Evolutionary conservation across 2,113 vertebrate species (phyloP), one percentile per base, ranked within the genome.

Genomic region (Scomber scombrus): DNA sequence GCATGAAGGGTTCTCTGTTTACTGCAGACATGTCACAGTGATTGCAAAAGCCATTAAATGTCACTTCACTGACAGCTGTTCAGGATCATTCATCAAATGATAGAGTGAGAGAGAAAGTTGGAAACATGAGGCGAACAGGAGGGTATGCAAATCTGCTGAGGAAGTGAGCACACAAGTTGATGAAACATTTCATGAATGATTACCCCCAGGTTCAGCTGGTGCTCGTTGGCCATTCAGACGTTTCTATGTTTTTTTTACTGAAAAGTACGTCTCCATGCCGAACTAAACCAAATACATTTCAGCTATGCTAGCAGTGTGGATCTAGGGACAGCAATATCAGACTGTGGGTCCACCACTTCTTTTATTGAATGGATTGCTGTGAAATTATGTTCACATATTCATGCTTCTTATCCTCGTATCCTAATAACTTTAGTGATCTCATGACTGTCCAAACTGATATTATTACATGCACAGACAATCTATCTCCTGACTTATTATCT

Each of bases 121-220:
- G 88, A 85, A 84, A 84, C 77, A 90, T 79, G 83, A 79, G 66
- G 80, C 50, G 66, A 88, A 81, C 78, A 88, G 81, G 75, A 86
- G 79, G 78, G 63, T 85, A 81, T 86, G 85, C 78, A 91, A 92
- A 92, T 91, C 88, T 90, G 82, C 81, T 86, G 82, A 89, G 84
- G 85, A 91, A 88, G 62, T 85, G 71, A 78, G 71, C 26, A 8
- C 63, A 43, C 49, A 60, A 87, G 80, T 90, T 90, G 90, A 92
- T 92, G 89, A 92, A 91, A 93, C 89, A 88, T 91, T 93, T 89
- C 83, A 63, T 89, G 92, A 84, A 89, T 79, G 78, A 93, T 94
- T 93, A 93, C 88, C 88, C 71, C 75, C 87, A 89, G 88, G 88
- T 92, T 91, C 90, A 86, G 16, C 40, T 40, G 46, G 61, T 76